A percentile compares a stretch with the other conserved stretches of the same genome.
Evolutionary conservation across 1,140 invertebrate genomes (phyloP).

Genomic region (Lanistes nyassanus): DNA sequence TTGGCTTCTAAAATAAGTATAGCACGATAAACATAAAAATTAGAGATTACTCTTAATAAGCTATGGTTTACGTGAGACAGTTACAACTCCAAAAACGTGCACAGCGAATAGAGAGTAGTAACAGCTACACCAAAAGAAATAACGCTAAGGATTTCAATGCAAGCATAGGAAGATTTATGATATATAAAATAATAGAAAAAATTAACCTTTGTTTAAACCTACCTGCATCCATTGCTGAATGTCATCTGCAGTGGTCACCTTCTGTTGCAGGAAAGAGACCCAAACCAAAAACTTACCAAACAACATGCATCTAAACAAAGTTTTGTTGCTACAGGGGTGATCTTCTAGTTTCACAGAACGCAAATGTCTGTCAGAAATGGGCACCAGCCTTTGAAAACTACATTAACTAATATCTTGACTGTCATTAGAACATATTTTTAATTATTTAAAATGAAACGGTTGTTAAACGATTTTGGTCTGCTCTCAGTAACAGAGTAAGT

Average conservation of each 20-base stretch:
- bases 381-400: background rate
- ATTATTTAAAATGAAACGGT: too few species aligned
- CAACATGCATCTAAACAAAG: too few species aligned
- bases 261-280: slow-evolving; percentile 32
- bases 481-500: too few species aligned
- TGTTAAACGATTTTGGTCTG: too few species aligned
- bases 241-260: slow-evolving; percentile 38
- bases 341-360: background rate
- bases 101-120: background rate
- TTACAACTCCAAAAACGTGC: background rate
- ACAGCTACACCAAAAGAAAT: background rate
- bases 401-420: background rate
- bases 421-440: background rate
- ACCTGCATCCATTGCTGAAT: slow-evolving; percentile 48
- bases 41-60: background rate
- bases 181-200: background rate
- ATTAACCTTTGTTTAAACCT: background rate
- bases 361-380: too few species aligned
- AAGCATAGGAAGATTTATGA: background rate
- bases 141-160: background rate
- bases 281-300: too few species aligned
- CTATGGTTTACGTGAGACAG: background rate
- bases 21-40: too few species aligned
- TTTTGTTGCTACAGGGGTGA: too few species aligned
- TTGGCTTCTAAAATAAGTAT: too few species aligned